Percentiles rank a stretch among this genome's conserved stretches.
Conservation (phyloP, 2,113 vertebrate species). For the Neolamprologus brichardi region DNA sequence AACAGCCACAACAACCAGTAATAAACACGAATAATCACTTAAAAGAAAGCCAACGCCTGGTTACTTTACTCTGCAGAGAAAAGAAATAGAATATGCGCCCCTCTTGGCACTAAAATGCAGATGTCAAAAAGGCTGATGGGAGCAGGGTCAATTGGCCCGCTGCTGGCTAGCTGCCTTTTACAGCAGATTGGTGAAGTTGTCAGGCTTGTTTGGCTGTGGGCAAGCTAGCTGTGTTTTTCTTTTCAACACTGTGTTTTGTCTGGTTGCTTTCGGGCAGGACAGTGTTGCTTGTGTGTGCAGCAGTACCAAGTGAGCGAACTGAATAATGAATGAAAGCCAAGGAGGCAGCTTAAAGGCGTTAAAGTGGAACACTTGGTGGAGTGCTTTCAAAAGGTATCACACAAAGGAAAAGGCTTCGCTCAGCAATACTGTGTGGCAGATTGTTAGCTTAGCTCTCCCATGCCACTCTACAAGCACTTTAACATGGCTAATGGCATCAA, state of each 20-base stretch:
- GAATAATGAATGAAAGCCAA: constrained; percentile 66
- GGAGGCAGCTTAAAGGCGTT: constrained; percentile 54
- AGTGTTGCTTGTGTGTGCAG: not conserved
- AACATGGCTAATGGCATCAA: constrained; percentile 56
- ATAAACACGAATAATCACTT: not conserved
- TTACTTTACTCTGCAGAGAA: not conserved
- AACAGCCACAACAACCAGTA: not conserved
- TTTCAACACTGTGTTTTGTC: constrained; percentile 9
- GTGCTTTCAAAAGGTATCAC: constrained; percentile 48
- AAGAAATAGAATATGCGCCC: not conserved
- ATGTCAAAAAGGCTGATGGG: constrained; percentile 8
- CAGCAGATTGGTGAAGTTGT: constrained; percentile 47
- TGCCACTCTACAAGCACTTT: constrained; percentile 26
- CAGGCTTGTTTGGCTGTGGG: constrained; percentile 32
- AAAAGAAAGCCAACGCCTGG: not conserved
- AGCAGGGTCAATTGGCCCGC: constrained; percentile 7
- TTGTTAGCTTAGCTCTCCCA: constrained; percentile 44
- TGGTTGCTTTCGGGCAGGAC: constrained; percentile 28
- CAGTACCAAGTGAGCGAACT: constrained; percentile 47
- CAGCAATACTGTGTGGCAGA: constrained; percentile 40
- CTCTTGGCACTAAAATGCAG: not conserved
- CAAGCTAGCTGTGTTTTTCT: constrained; percentile 13
- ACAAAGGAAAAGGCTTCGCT: constrained; percentile 45
- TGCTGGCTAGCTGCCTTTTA: constrained; percentile 18
- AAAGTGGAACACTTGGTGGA: constrained; percentile 56